Conservation (phyloP, 30 jellyfish, hydroid and myxozoan species). For the Phacellophora camtschatica region DNA sequence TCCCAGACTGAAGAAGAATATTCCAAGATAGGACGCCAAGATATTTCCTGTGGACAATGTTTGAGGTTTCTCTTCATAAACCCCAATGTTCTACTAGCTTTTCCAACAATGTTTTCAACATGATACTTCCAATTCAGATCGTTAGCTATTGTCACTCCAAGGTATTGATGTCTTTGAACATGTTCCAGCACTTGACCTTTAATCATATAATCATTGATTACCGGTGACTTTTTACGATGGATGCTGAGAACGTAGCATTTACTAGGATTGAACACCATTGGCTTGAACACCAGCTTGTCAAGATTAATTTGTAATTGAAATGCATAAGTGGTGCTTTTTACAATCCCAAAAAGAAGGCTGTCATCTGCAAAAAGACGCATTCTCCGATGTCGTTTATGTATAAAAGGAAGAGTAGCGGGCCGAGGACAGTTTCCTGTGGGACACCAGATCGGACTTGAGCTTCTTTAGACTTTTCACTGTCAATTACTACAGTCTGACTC, state of each 20-base stretch:
- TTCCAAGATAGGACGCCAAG: constrained; percentile 43
- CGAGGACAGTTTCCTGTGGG: constrained; percentile 5
- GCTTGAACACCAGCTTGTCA: neutral
- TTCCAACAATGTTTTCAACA: constrained; percentile 40
- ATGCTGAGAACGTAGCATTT: constrained; percentile 27
- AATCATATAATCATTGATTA: constrained; percentile 21
- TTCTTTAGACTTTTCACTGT: constrained; percentile 24
- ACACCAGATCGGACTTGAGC: constrained; percentile 17
- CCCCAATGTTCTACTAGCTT: constrained; percentile 38
- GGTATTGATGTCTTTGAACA: constrained; percentile 43
- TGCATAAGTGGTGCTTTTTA: constrained; percentile 1
- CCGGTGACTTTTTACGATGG: constrained; percentile 9
- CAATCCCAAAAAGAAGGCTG: constrained; percentile 8
- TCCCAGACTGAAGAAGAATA: constrained; percentile 37
- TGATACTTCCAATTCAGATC: constrained; percentile 61
- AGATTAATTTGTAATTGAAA: neutral
- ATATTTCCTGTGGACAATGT: constrained; percentile 23
- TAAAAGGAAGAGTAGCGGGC: constrained; percentile 4
- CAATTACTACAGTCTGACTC: constrained; percentile 32
- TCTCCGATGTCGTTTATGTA: constrained; percentile 9
- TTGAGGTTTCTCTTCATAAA: constrained; percentile 49
- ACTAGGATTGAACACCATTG: constrained; percentile 28
- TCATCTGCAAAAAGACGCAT: constrained; percentile 7
- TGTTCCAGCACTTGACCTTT: constrained; percentile 25
- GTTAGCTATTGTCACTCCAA: constrained; percentile 38